Percentiles rank a stretch among this genome's conserved stretches.
These are phyloP conservation scores for Pasiphila rectangulata DNA, from an alignment of 2,888 invertebrate species.

Conservation along the genomic window DNA sequence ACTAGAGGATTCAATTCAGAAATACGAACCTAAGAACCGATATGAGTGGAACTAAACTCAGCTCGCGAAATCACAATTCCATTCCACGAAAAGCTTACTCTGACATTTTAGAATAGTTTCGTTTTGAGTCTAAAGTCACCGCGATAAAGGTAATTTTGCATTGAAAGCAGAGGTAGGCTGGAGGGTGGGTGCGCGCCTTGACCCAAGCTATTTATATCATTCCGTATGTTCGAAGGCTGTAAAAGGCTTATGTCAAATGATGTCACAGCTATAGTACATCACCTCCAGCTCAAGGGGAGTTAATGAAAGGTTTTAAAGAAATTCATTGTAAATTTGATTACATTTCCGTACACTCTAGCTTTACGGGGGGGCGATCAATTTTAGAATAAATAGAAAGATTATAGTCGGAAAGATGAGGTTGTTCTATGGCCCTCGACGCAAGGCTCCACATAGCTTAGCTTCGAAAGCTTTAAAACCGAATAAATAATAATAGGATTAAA, in stretches of 20 bases:
- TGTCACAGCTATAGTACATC: slow-evolving; percentile 27
- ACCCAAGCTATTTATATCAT: slow-evolving; percentile 32
- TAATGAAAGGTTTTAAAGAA: slow-evolving; percentile 16
- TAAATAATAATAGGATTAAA: no score
- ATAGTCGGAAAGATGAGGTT: no score
- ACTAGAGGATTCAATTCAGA: background rate
- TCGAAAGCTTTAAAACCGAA: no score
- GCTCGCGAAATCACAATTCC: slow-evolving; percentile 6
- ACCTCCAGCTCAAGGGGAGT: slow-evolving; percentile 23
- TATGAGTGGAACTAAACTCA: background rate
- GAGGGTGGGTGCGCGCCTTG: slow-evolving; percentile 26
- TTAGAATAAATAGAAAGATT: no score
- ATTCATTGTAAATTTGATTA: slow-evolving; percentile 13
- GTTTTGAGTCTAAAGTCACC: background rate
- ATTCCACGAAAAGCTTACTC: background rate
- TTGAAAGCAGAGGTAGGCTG: slow-evolving; percentile 1
- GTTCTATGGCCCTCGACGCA: no score
- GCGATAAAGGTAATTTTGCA: slow-evolving; percentile 7
- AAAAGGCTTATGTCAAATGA: slow-evolving; percentile 26
- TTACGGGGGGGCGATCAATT: no score
- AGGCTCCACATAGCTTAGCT: no score
- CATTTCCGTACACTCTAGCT: background rate
- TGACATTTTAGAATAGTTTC: slow-evolving; percentile 4
- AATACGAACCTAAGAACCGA: background rate
- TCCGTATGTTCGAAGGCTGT: slow-evolving; percentile 29